Evolutionary conservation across 2,888 invertebrate genomes (phyloP), one percentile per base, ranked within the genome.

Genomic region (Sinhomidia bicolor): DNA sequence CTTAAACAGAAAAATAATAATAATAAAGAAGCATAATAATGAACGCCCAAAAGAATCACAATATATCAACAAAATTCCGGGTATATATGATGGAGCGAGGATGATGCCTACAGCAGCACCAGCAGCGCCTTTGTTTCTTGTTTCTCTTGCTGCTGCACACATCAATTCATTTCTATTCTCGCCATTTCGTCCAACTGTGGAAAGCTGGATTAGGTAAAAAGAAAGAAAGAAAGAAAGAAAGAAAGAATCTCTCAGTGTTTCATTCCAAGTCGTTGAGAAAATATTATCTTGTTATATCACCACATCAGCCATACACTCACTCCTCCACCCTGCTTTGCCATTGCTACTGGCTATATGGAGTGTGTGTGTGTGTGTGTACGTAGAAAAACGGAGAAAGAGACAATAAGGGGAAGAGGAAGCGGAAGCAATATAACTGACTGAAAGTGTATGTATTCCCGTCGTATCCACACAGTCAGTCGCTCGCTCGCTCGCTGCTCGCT

Each of bases 391-490:
- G 23, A 44, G 7, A 47, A 74, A 47, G 47, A 74, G 74, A 74
- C 41, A 47, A 44, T 44, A 57, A 51, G 26, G 32, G 26, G 51
- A 76, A 54, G 51, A 32, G 76, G 76, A 76, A 76, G 29, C 76
- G 76, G 76, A 76, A 76, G 51, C 54, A 36, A 36, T 36, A 36
- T n/a, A n/a, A n/a, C n/a, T n/a, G n/a, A n/a, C 36, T 36, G 7
- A 36, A 36, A 36, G 36, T 36, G 36, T 36, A 36, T 36, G 36
- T 36, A 36, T 60, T 26, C 60, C 60, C 20, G 20, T 60, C 60
- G 36, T 36, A 36, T 36, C 36, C 36, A n/a, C n/a, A n/a, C n/a
- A n/a, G n/a, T n/a, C n/a, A 36, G 36, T 36, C 36, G 36, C 36
- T 7, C n/a, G n/a, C n/a, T n/a, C n/a, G n/a, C n/a, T n/a, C n/a